Percentiles rank a stretch among this genome's conserved stretches.
Conservation (phyloP, 2,113 vertebrate species). For the Potamarius usumacintae region DNA sequence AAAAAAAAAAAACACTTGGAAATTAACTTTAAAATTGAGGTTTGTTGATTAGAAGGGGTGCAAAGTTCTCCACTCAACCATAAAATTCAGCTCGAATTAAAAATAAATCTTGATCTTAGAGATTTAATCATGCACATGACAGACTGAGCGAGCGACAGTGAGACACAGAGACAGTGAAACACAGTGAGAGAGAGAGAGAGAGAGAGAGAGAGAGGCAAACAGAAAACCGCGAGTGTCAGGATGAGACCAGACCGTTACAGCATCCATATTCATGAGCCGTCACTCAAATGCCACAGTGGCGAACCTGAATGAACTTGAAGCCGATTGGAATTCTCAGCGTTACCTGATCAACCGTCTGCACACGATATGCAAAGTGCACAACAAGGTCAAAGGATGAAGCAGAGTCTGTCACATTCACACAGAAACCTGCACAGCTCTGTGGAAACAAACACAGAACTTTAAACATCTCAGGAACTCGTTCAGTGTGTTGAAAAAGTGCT, state of each 20-base stretch:
- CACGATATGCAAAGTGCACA: not conserved
- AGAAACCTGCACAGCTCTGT: no score
- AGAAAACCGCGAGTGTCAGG: not conserved
- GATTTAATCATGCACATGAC: not conserved
- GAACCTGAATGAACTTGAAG: not conserved
- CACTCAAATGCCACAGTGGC: constrained; percentile 9
- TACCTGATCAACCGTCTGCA: constrained; percentile 13
- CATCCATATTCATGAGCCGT: constrained; percentile 43
- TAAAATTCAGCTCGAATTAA: not conserved
- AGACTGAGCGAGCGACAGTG: not conserved
- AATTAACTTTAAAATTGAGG: not conserved
- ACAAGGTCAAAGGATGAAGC: not conserved
- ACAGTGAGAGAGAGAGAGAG: no score
- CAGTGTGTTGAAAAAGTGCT: no score
- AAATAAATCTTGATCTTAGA: not conserved
- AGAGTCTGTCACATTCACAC: not conserved
- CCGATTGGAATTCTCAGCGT: constrained; percentile 14
- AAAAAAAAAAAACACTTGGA: not conserved
- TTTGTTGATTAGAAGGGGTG: not conserved
- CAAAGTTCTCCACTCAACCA: not conserved
- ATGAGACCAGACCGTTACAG: constrained; percentile 3
- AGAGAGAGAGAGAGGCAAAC: not conserved
- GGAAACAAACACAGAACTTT: not conserved
- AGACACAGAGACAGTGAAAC: no score
- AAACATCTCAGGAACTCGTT: no score